Conservation (phyloP, 2,888 invertebrate genomes). For the Dione vanillae region DNA sequence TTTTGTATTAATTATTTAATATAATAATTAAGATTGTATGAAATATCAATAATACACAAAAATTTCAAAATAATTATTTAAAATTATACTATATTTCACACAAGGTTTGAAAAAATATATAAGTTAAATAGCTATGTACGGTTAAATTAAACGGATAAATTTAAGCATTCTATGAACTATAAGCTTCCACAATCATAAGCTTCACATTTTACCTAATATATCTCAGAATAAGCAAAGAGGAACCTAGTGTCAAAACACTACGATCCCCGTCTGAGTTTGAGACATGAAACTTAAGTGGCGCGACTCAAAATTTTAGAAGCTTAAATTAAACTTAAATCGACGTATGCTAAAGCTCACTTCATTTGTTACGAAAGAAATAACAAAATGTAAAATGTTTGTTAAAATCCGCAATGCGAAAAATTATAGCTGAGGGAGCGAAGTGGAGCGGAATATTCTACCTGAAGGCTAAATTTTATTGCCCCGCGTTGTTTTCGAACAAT, state of each 20-base stretch:
- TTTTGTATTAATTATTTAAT: too few species aligned
- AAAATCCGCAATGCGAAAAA: conserved; percentile 83
- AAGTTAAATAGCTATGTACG: background rate
- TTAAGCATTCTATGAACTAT: background rate
- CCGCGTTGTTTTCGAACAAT: conserved; percentile 80
- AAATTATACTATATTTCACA: too few species aligned
- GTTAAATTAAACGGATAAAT: background rate
- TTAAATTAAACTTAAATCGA: conserved; percentile 38
- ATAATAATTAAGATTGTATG: too few species aligned
- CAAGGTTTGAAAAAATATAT: background rate
- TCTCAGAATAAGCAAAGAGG: too few species aligned
- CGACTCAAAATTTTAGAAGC: background rate
- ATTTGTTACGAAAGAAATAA: conserved; percentile 50
- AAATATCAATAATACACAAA: too few species aligned
- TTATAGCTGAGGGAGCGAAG: conserved; percentile 73
- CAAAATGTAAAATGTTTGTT: conserved; percentile 53
- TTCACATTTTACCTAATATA: too few species aligned
- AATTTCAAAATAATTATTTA: too few species aligned
- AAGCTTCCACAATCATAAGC: too few species aligned
- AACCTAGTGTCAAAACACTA: too few species aligned
- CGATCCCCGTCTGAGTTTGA: too few species aligned
- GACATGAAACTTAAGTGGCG: too few species aligned
- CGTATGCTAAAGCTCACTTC: conserved; percentile 41
- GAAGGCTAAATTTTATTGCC: conserved; percentile 80
- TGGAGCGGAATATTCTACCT: conserved; percentile 76